Percentiles rank a stretch among this genome's conserved stretches.
Conservation (phyloP, 2,113 vertebrate species). For the Zeus faber region DNA sequence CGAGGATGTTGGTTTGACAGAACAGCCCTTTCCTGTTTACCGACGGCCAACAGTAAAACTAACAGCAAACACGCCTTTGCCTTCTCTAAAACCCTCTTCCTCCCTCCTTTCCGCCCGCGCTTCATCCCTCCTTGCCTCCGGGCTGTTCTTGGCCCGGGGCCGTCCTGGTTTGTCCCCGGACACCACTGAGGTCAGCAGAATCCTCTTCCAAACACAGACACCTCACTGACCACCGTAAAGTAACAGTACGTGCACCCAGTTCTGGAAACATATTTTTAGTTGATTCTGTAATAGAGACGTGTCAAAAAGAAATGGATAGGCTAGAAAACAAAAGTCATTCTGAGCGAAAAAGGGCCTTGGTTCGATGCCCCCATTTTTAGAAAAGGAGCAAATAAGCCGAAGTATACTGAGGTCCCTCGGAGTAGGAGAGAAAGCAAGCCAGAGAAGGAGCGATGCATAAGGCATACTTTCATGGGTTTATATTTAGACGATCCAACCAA, state of each 20-base stretch:
- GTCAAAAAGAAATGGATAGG: no score
- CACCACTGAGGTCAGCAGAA: conserved; percentile 25
- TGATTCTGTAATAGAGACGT: no score
- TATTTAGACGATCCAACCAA: conserved; percentile 46
- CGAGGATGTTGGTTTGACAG: conserved; percentile 29
- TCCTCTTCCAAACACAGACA: conserved; percentile 14
- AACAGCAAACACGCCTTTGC: conserved; percentile 37
- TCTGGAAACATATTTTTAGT: no score
- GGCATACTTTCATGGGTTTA: conserved; percentile 43
- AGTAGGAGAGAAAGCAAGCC: conserved; percentile 7
- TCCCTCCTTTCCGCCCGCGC: conserved; percentile 28
- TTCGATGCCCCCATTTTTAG: conserved; percentile 1
- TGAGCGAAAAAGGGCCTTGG: no score
- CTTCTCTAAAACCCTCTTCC: conserved; percentile 26
- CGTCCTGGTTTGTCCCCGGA: conserved; percentile 40
- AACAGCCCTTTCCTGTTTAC: conserved; percentile 58
- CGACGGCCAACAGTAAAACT: conserved; percentile 24
- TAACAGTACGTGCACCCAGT: no score
- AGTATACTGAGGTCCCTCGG: neutral
- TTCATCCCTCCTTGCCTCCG: conserved; percentile 20
- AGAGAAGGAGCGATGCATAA: conserved; percentile 20
- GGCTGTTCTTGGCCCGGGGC: conserved; percentile 29
- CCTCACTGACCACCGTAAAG: conserved; percentile 5
- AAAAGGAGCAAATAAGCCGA: conserved; percentile 1
- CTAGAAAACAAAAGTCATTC: no score